A percentile compares a stretch with the other conserved stretches of the same genome.
These are phyloP conservation scores for Gila orcuttii DNA, from an alignment of 2,113 vertebrate species.

Conservation along the genomic window DNA sequence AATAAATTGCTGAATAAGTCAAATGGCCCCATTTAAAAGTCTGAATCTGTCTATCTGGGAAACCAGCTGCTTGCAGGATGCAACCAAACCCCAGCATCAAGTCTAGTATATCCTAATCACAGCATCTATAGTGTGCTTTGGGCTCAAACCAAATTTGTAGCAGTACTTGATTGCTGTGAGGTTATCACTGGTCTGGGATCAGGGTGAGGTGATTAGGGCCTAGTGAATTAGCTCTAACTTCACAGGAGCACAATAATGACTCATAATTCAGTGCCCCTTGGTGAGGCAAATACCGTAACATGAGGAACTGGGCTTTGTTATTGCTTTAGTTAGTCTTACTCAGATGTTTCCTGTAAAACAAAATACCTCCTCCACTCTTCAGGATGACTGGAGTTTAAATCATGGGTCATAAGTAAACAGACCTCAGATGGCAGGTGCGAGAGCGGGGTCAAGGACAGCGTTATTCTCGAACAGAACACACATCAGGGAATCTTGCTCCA, in stretches of 20 bases:
- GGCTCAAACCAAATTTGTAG: neutral
- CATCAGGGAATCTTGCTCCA: neutral
- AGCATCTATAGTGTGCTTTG: neutral
- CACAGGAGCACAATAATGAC: slow-evolving; percentile 14
- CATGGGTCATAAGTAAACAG: slow-evolving; percentile 30
- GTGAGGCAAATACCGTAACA: neutral
- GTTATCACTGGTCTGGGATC: neutral
- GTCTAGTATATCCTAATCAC: neutral
- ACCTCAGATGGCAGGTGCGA: slow-evolving; percentile 41
- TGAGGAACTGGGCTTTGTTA: neutral
- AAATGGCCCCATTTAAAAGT: too few relatives aligned
- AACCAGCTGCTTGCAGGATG: neutral
- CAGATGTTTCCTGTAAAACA: slow-evolving; percentile 42
- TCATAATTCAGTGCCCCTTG: slow-evolving; percentile 6
- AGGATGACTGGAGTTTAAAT: neutral
- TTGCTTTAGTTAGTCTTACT: slow-evolving; percentile 9
- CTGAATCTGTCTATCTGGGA: neutral
- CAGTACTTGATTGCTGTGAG: neutral
- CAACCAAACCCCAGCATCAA: neutral
- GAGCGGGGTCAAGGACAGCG: slow-evolving; percentile 2
- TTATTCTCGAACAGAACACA: neutral
- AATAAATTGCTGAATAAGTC: too few relatives aligned
- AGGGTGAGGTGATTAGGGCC: neutral
- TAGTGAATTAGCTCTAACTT: neutral
- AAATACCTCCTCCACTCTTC: neutral